Conservation (phyloP, 1,140 invertebrate genomes). For the Dinothrombium tinctorium region DNA sequence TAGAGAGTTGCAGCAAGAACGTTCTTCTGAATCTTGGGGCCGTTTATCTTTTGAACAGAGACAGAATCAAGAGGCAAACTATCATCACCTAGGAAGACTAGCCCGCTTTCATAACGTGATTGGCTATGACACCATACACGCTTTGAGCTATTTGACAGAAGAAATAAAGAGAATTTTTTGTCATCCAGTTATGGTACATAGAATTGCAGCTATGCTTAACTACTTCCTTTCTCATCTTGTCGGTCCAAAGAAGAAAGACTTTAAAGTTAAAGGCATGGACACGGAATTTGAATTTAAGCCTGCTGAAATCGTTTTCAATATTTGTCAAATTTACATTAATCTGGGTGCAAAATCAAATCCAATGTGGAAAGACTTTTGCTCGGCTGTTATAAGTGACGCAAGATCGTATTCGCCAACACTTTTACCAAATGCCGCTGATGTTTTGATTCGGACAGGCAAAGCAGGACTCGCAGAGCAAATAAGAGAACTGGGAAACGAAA, state of each 20-base stretch:
- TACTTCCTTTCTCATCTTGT: slow-evolving; percentile 75
- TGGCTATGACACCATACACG: slow-evolving; percentile 60
- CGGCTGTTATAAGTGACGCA: slow-evolving; percentile 68
- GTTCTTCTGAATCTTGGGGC: slow-evolving; percentile 52
- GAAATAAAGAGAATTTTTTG: slow-evolving; percentile 63
- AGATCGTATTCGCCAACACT: slow-evolving; percentile 69
- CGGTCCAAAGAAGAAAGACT: slow-evolving; percentile 26
- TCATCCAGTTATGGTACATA: slow-evolving; percentile 69
- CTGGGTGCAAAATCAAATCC: slow-evolving; percentile 27
- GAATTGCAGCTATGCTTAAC: slow-evolving; percentile 82
- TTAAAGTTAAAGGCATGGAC: slow-evolving; percentile 48
- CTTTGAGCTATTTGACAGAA: slow-evolving; percentile 51
- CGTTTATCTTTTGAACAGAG: slow-evolving; percentile 39
- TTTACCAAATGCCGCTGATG: slow-evolving; percentile 50
- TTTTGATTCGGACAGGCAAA: slow-evolving; percentile 49
- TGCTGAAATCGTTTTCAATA: slow-evolving; percentile 58
- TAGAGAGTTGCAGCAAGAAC: slow-evolving; percentile 23
- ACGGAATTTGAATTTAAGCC: slow-evolving; percentile 72
- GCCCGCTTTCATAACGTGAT: slow-evolving; percentile 80
- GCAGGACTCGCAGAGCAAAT: slow-evolving; percentile 25
- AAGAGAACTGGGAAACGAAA: slow-evolving; percentile 10
- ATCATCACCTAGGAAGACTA: slow-evolving; percentile 53
- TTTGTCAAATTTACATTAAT: slow-evolving; percentile 74
- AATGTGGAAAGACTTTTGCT: slow-evolving; percentile 42
- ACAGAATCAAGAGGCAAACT: slow-evolving; percentile 42